phyloP scores from a whole-genome alignment of 2,888 invertebrate species.

The Lumbricus terrestris region DNA sequence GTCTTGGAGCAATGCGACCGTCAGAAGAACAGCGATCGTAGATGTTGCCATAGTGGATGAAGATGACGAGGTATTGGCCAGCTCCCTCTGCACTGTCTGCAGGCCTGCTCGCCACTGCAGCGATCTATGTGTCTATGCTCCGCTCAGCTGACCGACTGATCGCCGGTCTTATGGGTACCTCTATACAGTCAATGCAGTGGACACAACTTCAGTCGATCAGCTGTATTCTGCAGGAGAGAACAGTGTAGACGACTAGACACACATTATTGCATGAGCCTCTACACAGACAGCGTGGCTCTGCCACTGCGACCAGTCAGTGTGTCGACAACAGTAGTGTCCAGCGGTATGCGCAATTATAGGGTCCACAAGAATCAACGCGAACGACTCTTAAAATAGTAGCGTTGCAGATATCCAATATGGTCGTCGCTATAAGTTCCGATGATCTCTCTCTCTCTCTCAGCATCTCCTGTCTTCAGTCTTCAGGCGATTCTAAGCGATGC shows the following conservation, averaged over 20 bases:
- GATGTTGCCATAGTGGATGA: neutral
- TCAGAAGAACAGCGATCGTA: neutral
- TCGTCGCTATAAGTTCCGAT: neutral
- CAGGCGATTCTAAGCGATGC: neutral
- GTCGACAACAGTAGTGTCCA: neutral
- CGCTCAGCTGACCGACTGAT: neutral
- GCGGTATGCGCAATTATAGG: neutral
- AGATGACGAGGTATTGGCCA: neutral
- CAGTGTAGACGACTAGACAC: neutral
- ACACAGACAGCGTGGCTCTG: neutral
- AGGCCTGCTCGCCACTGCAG: neutral
- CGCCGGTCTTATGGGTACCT: neutral
- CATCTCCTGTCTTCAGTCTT: neutral
- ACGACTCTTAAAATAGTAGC: neutral
- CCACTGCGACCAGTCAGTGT: neutral
- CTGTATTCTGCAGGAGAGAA: too few relatives aligned
- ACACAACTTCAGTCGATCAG: neutral
- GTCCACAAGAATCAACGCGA: neutral
- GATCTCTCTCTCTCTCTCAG: neutral
- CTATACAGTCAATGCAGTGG: neutral
- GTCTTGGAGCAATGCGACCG: neutral
- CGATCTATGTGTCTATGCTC: neutral
- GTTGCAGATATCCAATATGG: neutral
- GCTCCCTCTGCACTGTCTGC: neutral
- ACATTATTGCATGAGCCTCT: neutral